A percentile compares a stretch with the other conserved stretches of the same genome.
phyloP scores from a whole-genome alignment of 2,888 invertebrate species.

The Troglohyphantes excavatus region DNA sequence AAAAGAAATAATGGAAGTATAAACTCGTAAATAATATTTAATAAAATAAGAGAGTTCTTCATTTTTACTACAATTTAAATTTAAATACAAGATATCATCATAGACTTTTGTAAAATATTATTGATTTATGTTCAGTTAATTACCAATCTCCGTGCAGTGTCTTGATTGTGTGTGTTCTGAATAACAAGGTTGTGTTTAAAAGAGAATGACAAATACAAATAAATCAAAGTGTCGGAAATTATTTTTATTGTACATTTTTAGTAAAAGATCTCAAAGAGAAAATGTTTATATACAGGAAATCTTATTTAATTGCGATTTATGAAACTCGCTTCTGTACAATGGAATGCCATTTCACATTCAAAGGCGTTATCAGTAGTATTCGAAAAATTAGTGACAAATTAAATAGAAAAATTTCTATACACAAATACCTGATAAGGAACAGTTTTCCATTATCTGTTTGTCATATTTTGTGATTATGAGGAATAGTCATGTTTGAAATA shows the following conservation, averaged over 20 bases:
- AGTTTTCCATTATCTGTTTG: neutral
- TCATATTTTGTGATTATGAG: constrained; percentile 10
- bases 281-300: constrained; percentile 75
- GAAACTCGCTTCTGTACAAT: constrained; percentile 73
- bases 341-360: constrained; percentile 69
- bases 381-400: constrained; percentile 65
- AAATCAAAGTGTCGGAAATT: constrained; percentile 77
- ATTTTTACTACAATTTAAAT: too few relatives aligned
- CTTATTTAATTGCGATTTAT: constrained; percentile 60
- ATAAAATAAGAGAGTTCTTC: too few relatives aligned
- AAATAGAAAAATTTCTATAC: constrained; percentile 50
- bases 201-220: constrained; percentile 4
- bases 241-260: constrained; percentile 77
- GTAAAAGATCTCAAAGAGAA: constrained; percentile 78
- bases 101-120: too few relatives aligned
- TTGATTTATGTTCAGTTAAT: too few relatives aligned
- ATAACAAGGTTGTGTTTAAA: neutral
- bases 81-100: too few relatives aligned
- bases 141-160: too few relatives aligned
- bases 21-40: too few relatives aligned
- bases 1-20: too few relatives aligned
- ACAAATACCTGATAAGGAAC: constrained; percentile 37
- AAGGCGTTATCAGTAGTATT: constrained; percentile 72
- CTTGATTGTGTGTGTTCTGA: neutral
- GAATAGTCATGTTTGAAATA: constrained; percentile 7